Evolutionary conservation across 1,140 invertebrate species (phyloP).

Genomic region (Hycleus phaleratus): DNA sequence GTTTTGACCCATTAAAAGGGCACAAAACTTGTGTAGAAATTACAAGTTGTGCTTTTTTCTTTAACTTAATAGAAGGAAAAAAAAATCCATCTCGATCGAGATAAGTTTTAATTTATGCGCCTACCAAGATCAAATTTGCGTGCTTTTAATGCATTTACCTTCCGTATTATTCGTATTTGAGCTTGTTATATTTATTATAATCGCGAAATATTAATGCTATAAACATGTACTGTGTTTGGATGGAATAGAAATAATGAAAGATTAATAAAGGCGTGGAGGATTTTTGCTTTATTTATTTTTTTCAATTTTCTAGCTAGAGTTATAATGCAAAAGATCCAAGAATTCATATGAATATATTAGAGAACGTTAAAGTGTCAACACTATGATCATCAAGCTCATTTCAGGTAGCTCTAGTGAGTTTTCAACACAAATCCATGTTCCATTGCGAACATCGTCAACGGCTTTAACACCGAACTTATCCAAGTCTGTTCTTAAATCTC

Average conservation of each 20-base stretch:
- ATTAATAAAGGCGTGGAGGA: neutral
- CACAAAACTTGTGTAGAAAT: slow-evolving; percentile 2
- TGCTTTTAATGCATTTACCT: slow-evolving; percentile 7
- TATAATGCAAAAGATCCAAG: no score
- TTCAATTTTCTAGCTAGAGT: no score
- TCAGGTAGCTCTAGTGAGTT: neutral
- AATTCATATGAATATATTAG: no score
- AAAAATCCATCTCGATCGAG: slow-evolving; percentile 1
- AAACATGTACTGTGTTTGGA: neutral
- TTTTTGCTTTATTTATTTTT: neutral
- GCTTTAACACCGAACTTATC: no score
- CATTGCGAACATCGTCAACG: slow-evolving; percentile 2
- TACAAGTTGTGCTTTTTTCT: neutral
- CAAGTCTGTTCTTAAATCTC: slow-evolving; percentile 6
- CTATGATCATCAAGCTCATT: no score
- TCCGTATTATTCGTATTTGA: neutral
- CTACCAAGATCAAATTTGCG: slow-evolving; percentile 8
- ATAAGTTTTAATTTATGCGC: slow-evolving; percentile 15
- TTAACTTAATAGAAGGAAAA: neutral
- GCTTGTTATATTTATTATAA: neutral
- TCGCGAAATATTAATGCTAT: neutral
- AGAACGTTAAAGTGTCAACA: no score
- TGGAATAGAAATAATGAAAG: neutral
- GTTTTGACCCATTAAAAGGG: slow-evolving; percentile 5
- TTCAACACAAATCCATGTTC: slow-evolving; percentile 8